Evolutionary conservation across 2,888 invertebrate genomes (phyloP).

Genomic region (Sesamia inferens): DNA sequence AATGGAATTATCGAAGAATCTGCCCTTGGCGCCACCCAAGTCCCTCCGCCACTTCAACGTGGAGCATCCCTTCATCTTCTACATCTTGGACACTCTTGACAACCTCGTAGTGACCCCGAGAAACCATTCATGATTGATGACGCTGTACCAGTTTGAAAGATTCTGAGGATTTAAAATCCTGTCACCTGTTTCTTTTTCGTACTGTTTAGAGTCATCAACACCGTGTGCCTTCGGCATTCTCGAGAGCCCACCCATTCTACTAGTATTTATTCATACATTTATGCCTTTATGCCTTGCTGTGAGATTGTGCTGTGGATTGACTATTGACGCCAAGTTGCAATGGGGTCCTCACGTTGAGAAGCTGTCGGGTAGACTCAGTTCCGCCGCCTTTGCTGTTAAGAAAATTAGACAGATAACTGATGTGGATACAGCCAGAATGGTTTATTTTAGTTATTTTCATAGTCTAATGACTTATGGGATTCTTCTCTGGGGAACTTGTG

Average conservation of each 20-base stretch:
- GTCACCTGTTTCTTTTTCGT: slow-evolving; percentile 53
- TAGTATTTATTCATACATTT: slow-evolving; percentile 55
- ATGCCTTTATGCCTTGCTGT: slow-evolving; percentile 70
- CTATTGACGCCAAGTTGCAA: no score
- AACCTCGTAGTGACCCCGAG: slow-evolving; percentile 90
- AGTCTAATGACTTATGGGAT: no score
- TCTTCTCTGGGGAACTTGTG: no score
- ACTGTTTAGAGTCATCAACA: slow-evolving; percentile 38
- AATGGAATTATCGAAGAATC: slow-evolving; percentile 76
- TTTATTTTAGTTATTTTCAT: no score
- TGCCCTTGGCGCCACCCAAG: slow-evolving; percentile 74
- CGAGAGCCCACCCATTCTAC: slow-evolving; percentile 61
- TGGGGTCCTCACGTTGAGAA: no score
- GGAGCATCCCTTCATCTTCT: slow-evolving; percentile 91
- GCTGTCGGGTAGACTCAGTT: no score
- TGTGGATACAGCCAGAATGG: no score
- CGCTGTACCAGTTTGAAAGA: slow-evolving; percentile 51
- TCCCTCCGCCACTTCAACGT: slow-evolving; percentile 83
- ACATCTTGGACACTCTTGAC: slow-evolving; percentile 90
- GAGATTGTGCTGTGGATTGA: no score
- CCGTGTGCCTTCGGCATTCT: slow-evolving; percentile 39
- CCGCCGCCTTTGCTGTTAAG: no score
- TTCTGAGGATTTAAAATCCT: slow-evolving; percentile 10
- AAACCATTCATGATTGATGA: slow-evolving; percentile 54
- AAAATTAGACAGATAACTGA: no score